Evolutionary conservation across 2,113 vertebrate species (phyloP).

Genomic region (Agelaius phoeniceus): DNA sequence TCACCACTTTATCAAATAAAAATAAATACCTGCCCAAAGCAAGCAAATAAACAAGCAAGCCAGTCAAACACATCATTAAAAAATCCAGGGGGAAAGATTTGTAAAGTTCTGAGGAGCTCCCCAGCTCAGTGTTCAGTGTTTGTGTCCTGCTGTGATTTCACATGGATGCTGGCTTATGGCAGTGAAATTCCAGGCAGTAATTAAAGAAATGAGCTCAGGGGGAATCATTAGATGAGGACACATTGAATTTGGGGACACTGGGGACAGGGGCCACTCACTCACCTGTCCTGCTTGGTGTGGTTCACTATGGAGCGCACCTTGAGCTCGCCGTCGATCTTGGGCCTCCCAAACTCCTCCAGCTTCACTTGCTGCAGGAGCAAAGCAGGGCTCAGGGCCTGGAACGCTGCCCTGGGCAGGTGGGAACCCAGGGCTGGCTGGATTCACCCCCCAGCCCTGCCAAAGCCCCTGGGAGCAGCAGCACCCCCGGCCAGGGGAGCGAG

Average conservation of each 20-base stretch:
- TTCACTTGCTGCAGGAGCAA: constrained; percentile 86
- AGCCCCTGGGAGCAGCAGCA: neutral
- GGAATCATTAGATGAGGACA: rapidly evolving
- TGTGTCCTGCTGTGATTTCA: neutral
- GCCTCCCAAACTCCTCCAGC: constrained; percentile 92
- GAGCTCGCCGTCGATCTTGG: constrained; percentile 95
- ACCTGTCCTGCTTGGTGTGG: constrained; percentile 94
- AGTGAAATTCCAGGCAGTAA: neutral
- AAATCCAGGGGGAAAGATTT: neutral
- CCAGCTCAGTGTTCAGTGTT: neutral
- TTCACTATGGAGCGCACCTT: constrained; percentile 95
- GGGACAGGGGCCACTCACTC: neutral
- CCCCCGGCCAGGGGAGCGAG: neutral
- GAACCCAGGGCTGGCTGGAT: neutral
- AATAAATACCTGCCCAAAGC: constrained; percentile 89
- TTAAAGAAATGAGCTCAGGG: neutral
- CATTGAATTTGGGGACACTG: rapidly evolving
- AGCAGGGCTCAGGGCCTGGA: neutral
- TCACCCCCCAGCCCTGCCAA: neutral
- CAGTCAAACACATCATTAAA: neutral
- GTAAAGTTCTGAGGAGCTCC: neutral
- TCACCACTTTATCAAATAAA: constrained; percentile 98
- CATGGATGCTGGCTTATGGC: rapidly evolving
- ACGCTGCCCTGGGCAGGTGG: rapidly evolving
- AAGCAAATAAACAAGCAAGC: neutral